A percentile compares a stretch with the other conserved stretches of the same genome.
These are phyloP conservation scores for Drosophila tanythrix DNA, from an alignment of 2,888 invertebrate genomes.

Conservation along the genomic window DNA sequence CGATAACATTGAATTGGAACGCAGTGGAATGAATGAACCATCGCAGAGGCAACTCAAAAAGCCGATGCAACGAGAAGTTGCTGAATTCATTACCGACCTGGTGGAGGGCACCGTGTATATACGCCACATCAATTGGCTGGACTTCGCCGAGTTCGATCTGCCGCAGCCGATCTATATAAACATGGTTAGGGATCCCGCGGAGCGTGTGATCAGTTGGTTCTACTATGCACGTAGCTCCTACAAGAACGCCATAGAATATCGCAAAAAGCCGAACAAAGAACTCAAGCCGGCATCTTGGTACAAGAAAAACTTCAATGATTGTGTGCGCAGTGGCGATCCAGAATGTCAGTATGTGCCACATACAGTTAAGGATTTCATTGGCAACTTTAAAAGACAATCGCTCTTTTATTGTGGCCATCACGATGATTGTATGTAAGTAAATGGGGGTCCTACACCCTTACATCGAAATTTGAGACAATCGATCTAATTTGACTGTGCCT, in stretches of 20 bases:
- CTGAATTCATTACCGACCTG: slow-evolving; percentile 87
- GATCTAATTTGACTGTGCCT: slow-evolving; percentile 26
- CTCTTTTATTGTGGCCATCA: slow-evolving; percentile 96
- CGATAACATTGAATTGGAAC: slow-evolving; percentile 56
- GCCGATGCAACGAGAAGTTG: slow-evolving; percentile 35
- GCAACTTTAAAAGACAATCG: slow-evolving; percentile 92
- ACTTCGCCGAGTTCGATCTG: slow-evolving; percentile 92
- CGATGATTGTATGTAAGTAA: slow-evolving; percentile 90
- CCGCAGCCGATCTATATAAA: slow-evolving; percentile 92
- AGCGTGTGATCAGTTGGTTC: slow-evolving; percentile 95
- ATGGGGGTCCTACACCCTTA: too few species aligned
- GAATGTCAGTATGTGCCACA: slow-evolving; percentile 91
- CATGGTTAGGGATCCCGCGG: slow-evolving; percentile 94
- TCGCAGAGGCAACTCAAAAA: slow-evolving; percentile 44
- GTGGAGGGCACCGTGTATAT: slow-evolving; percentile 92
- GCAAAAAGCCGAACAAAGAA: slow-evolving; percentile 90
- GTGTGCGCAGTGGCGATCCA: slow-evolving; percentile 92
- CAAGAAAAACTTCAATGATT: slow-evolving; percentile 91
- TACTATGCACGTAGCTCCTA: slow-evolving; percentile 89
- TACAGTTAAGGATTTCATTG: slow-evolving; percentile 87
- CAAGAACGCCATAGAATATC: slow-evolving; percentile 88
- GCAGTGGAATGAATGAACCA: slow-evolving; percentile 36
- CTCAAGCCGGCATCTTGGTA: slow-evolving; percentile 78
- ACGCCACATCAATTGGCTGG: slow-evolving; percentile 93
- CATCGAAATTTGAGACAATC: neutral